Conservation (phyloP, 2,797 vertebrate species). For the Danio jaintianensis region DNA sequence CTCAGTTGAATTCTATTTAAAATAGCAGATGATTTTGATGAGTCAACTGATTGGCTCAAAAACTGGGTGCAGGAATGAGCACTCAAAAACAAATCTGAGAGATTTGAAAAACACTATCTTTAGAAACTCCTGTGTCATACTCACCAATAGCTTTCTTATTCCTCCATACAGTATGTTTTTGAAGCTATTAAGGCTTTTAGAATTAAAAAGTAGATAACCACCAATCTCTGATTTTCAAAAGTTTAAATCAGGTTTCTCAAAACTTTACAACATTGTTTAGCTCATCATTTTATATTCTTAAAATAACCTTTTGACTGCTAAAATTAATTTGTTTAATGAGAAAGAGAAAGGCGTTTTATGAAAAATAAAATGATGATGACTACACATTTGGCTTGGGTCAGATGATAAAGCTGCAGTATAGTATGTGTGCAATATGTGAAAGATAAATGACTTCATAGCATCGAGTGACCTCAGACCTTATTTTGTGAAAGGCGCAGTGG, state of each 20-base stretch:
- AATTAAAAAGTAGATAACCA: conserved; percentile 47
- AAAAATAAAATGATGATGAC: conserved; percentile 33
- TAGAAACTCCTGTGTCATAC: neutral
- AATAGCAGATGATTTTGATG: neutral
- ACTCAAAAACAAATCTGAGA: neutral
- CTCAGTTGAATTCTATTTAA: neutral
- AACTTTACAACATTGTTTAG: conserved; percentile 7
- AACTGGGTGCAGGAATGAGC: neutral
- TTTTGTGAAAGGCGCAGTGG: conserved; percentile 49
- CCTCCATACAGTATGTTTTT: conserved; percentile 34
- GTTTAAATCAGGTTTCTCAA: conserved; percentile 43
- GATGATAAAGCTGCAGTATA: conserved; percentile 31
- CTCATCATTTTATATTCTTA: conserved; percentile 36
- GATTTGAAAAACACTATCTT: neutral
- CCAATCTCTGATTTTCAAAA: conserved; percentile 52
- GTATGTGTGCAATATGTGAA: conserved; percentile 46
- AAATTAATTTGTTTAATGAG: conserved; percentile 7
- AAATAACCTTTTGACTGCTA: conserved; percentile 4
- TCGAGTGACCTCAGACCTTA: conserved; percentile 49
- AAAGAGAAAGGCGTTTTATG: conserved; percentile 16
- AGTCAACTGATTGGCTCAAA: neutral
- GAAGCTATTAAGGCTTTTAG: conserved; percentile 51
- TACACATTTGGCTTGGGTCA: conserved; percentile 39
- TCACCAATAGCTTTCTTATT: neutral
- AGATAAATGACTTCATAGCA: conserved; percentile 51